A percentile compares a stretch with the other conserved stretches of the same genome.
Conservation (phyloP, 2,888 invertebrate species). For the Melanargia galathea region DNA sequence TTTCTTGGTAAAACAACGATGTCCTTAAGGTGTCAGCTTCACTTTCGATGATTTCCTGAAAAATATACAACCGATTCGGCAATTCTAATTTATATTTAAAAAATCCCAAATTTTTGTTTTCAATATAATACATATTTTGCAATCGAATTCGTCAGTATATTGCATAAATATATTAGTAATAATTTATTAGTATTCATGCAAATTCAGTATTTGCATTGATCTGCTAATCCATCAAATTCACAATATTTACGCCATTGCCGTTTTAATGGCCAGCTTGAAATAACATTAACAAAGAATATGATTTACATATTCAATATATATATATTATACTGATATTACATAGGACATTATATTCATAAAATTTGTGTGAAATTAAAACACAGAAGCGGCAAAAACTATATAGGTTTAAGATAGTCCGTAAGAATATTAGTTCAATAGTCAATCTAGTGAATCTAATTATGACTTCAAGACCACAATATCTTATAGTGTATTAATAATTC, state of each 20-base stretch:
- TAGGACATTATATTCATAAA: too few relatives aligned
- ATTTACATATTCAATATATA: not conserved
- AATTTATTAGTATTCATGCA: conserved; percentile 4
- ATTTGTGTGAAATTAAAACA: not conserved
- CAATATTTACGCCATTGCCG: conserved; percentile 8
- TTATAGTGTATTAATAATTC: conserved; percentile 23
- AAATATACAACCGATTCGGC: too few relatives aligned
- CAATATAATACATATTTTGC: not conserved
- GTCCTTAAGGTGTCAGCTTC: too few relatives aligned
- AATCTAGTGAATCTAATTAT: too few relatives aligned
- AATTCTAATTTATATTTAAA: too few relatives aligned
- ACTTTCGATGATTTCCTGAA: too few relatives aligned
- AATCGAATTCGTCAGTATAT: not conserved
- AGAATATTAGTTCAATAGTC: too few relatives aligned
- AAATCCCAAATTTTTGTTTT: too few relatives aligned
- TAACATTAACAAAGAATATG: not conserved
- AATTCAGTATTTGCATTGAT: conserved; percentile 6
- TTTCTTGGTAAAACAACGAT: too few relatives aligned
- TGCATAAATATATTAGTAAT: not conserved
- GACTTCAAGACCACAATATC: not conserved
- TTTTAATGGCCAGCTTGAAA: not conserved
- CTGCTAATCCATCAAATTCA: conserved; percentile 8
- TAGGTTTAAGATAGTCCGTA: too few relatives aligned
- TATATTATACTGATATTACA: not conserved
- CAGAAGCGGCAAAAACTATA: too few relatives aligned